Percentiles rank a stretch among this genome's conserved stretches.
Conservation (phyloP, 2,113 vertebrate species). For the Lophura nycthemera region DNA sequence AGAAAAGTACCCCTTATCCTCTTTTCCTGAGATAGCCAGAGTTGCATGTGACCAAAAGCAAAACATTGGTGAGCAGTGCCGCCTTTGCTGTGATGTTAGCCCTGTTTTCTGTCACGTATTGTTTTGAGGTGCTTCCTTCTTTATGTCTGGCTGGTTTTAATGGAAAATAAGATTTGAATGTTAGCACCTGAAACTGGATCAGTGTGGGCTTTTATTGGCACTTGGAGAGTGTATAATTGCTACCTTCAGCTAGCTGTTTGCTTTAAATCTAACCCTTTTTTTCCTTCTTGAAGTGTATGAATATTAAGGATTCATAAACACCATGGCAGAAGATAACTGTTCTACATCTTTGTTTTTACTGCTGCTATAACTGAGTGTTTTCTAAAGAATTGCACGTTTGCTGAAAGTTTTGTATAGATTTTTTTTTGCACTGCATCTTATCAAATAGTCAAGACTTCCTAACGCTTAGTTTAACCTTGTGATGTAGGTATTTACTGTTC, state of each 20-base stretch:
- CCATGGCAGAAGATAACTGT: neutral
- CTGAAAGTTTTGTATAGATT: neutral
- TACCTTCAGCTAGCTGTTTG: neutral
- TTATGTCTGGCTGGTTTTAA: neutral
- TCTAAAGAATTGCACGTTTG: neutral
- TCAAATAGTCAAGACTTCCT: neutral
- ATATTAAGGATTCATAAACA: neutral
- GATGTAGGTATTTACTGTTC: neutral
- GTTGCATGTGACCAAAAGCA: neutral
- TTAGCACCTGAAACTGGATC: neutral
- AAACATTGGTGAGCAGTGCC: accelerated
- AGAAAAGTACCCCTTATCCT: neutral
- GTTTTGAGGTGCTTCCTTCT: neutral
- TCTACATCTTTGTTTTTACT: neutral
- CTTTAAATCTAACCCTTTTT: neutral
- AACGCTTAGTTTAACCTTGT: neutral
- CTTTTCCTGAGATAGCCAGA: neutral
- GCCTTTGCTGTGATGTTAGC: neutral
- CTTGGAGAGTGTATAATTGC: neutral
- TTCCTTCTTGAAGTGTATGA: neutral
- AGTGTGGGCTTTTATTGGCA: neutral
- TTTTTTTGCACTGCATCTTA: neutral
- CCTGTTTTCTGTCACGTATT: neutral
- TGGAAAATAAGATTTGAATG: neutral
- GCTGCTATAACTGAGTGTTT: neutral